Evolutionary conservation across 2,113 vertebrate species (phyloP), one percentile per base, ranked within the genome.

Genomic region (Phylloscopus trochilus): DNA sequence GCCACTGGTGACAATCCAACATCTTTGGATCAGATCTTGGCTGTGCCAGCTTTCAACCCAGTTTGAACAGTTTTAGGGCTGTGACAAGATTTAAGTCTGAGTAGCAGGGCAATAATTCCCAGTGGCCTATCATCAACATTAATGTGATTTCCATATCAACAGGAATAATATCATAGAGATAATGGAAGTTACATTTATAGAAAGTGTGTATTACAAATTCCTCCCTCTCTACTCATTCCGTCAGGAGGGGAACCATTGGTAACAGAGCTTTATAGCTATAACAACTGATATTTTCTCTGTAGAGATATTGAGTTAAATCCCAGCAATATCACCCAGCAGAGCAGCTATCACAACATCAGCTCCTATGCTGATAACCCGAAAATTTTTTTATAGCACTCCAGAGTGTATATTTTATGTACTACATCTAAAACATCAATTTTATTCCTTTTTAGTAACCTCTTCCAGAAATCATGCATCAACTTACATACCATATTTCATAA

Each of bases 391-490:
- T 37, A 78, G 41, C 56, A 64, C 83, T 78, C 39, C 47, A 62
- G 80, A 81, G 89, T 68, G 69, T 55, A 31, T 63, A 81, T 95
- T 96, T 97, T 95, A 93, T 89, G 22, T 83, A 90, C 60, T 86
- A 72, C 11, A 60, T 79, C 76, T 90, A 82, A 89, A 92, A 81
- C 74, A 83, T 22, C 66, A 83, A 73, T 74, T 91, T 93, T 86
- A 89, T 91, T 93, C 77, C 41, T 94, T 93, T 96, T 97, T 87
- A 88, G 93, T 85, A 95, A 96, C 73, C 22, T 35, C 68, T 95
- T 95, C 55, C 76, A 92, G 83, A 58, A 26, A 83, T 89, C 75
- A 90, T 67, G 80, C 20, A 88, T 93, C 43, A 96, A 94, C 66
- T 93, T 78, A 87, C 35, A 84, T 27, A 70, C 51, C 23, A 1